These are phyloP conservation scores for Seladonia tumulorum DNA, from an alignment of 2,888 invertebrate species.

Conservation along the genomic window DNA sequence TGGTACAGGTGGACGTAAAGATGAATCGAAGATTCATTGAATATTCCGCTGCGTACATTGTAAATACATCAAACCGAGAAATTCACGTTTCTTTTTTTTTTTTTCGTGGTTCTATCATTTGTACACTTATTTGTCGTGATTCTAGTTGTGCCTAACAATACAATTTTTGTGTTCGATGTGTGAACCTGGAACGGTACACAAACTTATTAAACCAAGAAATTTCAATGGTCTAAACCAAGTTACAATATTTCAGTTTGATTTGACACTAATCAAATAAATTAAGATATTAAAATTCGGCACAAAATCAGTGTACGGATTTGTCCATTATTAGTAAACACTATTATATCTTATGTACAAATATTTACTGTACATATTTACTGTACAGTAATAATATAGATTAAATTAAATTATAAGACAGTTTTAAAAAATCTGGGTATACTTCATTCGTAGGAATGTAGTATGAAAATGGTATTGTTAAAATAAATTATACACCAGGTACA, in stretches of 20 bases:
- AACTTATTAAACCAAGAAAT: background rate
- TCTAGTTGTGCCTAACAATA: background rate
- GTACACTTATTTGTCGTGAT: background rate
- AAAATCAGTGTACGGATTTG: background rate
- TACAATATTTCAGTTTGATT: background rate
- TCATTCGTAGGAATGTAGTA: too few species aligned
- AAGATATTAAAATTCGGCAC: background rate
- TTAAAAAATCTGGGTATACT: too few species aligned
- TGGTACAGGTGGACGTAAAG: slow-evolving; percentile 36
- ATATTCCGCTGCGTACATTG: slow-evolving; percentile 32
- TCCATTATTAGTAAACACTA: too few species aligned
- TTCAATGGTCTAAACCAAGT: background rate
- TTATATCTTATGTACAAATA: too few species aligned
- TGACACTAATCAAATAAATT: background rate
- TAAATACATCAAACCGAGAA: slow-evolving; percentile 1
- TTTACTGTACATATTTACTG: too few species aligned
- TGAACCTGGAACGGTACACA: background rate
- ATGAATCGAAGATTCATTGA: slow-evolving; percentile 54
- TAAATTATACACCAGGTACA: background rate
- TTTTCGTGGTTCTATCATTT: background rate
- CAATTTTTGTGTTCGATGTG: background rate
- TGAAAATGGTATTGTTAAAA: background rate
- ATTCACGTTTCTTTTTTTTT: background rate
- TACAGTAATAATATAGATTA: too few species aligned
- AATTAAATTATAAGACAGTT: too few species aligned